Evolutionary conservation across 1,140 invertebrate species (phyloP), one percentile per base, ranked within the genome.

Genomic region (Cyrtorhinus lividipennis): DNA sequence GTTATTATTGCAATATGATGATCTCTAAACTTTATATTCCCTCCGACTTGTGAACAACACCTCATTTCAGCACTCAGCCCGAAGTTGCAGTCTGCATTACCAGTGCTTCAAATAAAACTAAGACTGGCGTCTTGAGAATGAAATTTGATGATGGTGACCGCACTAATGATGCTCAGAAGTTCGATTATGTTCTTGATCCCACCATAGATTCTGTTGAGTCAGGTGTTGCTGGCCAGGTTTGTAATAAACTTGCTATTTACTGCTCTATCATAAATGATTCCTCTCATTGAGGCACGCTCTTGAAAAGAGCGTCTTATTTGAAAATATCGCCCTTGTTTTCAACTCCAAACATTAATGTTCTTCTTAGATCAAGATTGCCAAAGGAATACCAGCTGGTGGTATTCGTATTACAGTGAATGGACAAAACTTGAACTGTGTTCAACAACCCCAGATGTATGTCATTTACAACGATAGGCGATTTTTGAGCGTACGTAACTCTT

Each of bases 141-240:
- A 83, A 82, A 63, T 95, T 97, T 75, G 93, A 97, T 75, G 87
- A 88, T 67, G 86, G 87, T 0, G 82, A 83, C 67, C 77, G 89
- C 25, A 79, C 80, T 62, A 86, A 88, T 67, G 83, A 88, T 61
- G 83, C 85, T 22, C 81, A 83, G 71, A 80, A 81, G 64, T 97
- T 91, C 73, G 84, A 90, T 69, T 97, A 95, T 75, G 89, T 94
- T 0, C 83, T 90, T 48, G 92, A 97, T 77, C 94, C 94, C 0
- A 83, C 83, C 12, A 90, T 97, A 44, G 83, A 86, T 66, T 85
- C 83, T 56, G 85, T 86, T 1, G 86, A 87, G 68, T 90, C 87
- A 24, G 88, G 88, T 0, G 80, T 83, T 13, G 79, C 80, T 22
- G 68, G 72, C 30, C 69, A 73, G 68, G 68, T 71, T 10, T 10